Conservation (phyloP, 2,888 invertebrate species). For the Cylloceria caligata region DNA sequence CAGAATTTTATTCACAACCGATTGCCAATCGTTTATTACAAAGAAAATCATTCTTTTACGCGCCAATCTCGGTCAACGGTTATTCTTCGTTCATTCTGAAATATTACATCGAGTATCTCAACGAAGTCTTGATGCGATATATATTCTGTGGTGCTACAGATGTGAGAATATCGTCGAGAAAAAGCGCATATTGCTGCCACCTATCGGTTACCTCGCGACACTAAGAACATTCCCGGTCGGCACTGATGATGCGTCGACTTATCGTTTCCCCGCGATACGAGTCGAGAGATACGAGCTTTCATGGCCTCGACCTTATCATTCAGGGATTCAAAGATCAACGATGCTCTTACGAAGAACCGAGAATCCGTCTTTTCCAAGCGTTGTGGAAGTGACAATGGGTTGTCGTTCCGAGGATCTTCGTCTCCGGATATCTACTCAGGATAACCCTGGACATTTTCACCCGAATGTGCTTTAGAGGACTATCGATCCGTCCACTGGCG, state of each 20-base stretch:
- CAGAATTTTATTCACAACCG: slow-evolving; percentile 48
- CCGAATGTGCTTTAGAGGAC: slow-evolving; percentile 14
- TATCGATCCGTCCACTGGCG: slow-evolving; percentile 43
- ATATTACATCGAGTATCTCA: background rate
- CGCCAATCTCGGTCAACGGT: background rate
- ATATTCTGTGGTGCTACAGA: background rate
- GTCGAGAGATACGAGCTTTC: slow-evolving; percentile 16
- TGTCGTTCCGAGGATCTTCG: background rate
- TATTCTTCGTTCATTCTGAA: background rate
- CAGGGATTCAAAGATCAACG: slow-evolving; percentile 5
- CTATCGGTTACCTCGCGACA: slow-evolving; percentile 65
- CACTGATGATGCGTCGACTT: slow-evolving; percentile 62
- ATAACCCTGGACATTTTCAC: slow-evolving; percentile 41
- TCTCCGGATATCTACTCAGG: slow-evolving; percentile 49
- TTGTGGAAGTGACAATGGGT: slow-evolving; percentile 18
- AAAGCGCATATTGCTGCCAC: slow-evolving; percentile 72
- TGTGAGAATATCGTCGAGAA: slow-evolving; percentile 6
- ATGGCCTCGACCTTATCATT: slow-evolving; percentile 71
- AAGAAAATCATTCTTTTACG: background rate
- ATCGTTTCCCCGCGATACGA: slow-evolving; percentile 62
- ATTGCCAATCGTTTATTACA: background rate
- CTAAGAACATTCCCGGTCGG: slow-evolving; percentile 63
- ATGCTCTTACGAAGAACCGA: background rate
- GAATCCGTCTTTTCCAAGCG: slow-evolving; percentile 61
- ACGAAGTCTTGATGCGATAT: background rate